Base-by-base conservation (phyloP, 2,113 vertebrate genomes). In the Phalacrocorax aristotelis region DNA sequence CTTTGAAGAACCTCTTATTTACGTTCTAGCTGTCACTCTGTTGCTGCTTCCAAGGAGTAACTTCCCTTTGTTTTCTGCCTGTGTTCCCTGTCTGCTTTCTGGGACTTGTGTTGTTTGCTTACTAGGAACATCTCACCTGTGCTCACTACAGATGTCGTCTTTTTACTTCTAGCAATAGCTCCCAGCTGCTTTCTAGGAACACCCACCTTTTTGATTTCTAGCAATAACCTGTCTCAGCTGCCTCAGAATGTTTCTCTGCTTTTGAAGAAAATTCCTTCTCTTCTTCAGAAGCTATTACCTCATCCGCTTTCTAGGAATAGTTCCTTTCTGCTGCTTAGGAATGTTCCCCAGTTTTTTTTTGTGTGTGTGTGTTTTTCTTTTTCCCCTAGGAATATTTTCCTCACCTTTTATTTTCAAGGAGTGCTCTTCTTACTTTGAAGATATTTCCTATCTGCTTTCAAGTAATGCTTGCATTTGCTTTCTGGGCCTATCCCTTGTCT, bases 11-110 rank as follows among this genome's bases (percentile, higher is more conserved):
- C 13, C 16, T 36, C 6, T 16, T 15, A 23, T 51, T 60, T 51
- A 51, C 1, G 3, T 36, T 42, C 8, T 30, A 77, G n/a, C 4
- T 58, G 30, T 60, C 6, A 2, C 36, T 68, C 12, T 0, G 0
- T 40, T 10, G 4, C 62, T 40, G 13, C 51, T 68, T 69, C 26
- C 36, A 16, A 29, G 71, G n/a, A 86, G 61, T 74, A 51, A 40
- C 0, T 2, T 65, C 8, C 30, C 30, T 77, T n/a, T 68, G 36
- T 29, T 60, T 57, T 69, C 36, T 68, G 15, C n/a, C 52, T 51
- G 9, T 72, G 14, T 71, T 71, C 30, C 30, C 12, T 72, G 38
- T 46, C 23, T 72, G 57, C 7, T 57, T 69, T 58, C 79, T 57
- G 27, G 42, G n/a, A 69, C 52, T 38, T 10, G 12, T 48, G 12